phyloP scores from a whole-genome alignment of 1,140 invertebrate genomes.

The Pseudomyrmex flavicornis region DNA sequence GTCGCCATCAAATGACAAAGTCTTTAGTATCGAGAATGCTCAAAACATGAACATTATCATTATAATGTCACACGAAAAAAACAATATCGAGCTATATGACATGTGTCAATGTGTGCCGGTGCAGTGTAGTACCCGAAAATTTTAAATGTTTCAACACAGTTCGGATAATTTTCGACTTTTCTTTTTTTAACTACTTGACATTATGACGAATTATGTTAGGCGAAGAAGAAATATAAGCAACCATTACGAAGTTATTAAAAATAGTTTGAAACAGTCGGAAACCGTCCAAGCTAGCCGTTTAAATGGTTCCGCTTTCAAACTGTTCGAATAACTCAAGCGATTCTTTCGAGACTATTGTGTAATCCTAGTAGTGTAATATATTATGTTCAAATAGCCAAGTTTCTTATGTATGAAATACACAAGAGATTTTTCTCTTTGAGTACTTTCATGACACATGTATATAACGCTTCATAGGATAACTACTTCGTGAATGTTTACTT shows the following conservation, averaged over 20 bases:
- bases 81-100: constrained; percentile 50
- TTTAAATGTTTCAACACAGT: no score
- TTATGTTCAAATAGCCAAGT: constrained; percentile 51
- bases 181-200: no score
- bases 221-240: no score
- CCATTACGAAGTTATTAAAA: no score
- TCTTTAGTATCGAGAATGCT: constrained; percentile 79
- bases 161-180: no score
- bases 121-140: constrained; percentile 22
- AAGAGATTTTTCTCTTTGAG: constrained; percentile 54
- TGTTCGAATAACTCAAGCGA: no score
- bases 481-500: constrained; percentile 55
- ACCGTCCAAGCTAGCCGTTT: no score
- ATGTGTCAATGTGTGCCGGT: constrained; percentile 4
- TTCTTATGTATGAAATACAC: constrained; percentile 42
- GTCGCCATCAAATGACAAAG: constrained; percentile 77
- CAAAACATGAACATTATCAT: constrained; percentile 71
- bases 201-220: no score
- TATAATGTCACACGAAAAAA: background rate
- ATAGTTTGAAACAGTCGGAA: no score
- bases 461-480: constrained; percentile 49
- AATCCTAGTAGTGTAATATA: constrained; percentile 26
- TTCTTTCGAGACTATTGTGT: no score
- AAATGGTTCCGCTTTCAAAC: no score
- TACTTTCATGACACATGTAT: constrained; percentile 56